phyloP scores from a whole-genome alignment of 2,888 invertebrate genomes.

The Apocheima hispidaria region DNA sequence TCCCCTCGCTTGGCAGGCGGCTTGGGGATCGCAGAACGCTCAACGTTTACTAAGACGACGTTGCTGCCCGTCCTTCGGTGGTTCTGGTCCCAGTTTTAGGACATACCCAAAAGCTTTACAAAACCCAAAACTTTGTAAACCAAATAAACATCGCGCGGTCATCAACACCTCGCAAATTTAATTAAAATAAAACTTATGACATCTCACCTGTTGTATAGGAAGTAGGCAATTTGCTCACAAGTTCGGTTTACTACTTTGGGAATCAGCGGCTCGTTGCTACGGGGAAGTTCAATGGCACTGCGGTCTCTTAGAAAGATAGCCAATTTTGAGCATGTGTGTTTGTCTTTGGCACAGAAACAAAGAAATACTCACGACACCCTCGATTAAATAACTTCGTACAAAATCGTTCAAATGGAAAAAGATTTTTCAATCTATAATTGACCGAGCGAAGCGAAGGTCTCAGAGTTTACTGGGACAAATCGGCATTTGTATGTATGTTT shows the following conservation, averaged over 20 bases:
- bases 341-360: background rate
- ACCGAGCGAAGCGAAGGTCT: too few species aligned
- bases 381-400: background rate
- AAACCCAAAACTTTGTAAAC: too few species aligned
- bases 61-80: too few species aligned
- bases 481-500: too few species aligned
- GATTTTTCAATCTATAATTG: too few species aligned
- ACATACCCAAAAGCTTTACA: background rate
- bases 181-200: slow-evolving; percentile 5
- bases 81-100: too few species aligned
- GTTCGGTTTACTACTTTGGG: background rate
- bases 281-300: slow-evolving; percentile 23
- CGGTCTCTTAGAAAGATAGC: slow-evolving; percentile 19
- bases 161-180: slow-evolving; percentile 7
- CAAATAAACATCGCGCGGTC: slow-evolving; percentile 1
- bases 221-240: slow-evolving; percentile 17
- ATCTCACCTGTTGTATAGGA: slow-evolving; percentile 13
- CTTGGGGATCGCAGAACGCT: too few species aligned
- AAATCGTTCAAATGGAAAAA: too few species aligned
- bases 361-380: background rate
- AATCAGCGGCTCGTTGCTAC: slow-evolving; percentile 18
- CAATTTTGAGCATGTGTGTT: slow-evolving; percentile 2
- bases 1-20: too few species aligned
- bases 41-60: too few species aligned
- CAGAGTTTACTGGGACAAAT: too few species aligned